phyloP scores from a whole-genome alignment of 2,888 invertebrate genomes.

The Phortica magna region DNA sequence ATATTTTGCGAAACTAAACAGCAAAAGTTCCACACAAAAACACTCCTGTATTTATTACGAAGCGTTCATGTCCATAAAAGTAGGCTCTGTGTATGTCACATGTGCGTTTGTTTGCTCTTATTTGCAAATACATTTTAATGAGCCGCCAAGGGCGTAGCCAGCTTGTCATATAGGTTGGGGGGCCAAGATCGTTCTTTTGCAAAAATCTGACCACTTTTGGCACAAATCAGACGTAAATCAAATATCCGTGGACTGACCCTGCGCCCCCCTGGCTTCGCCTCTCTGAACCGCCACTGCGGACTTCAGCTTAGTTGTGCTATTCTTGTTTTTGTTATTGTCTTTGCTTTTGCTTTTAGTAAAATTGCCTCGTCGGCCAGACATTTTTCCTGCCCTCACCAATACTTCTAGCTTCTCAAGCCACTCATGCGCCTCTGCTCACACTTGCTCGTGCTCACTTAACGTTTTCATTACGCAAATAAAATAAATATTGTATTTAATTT shows the following conservation, averaged over 20 bases:
- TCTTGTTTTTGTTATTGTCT: background rate
- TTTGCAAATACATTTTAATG: background rate
- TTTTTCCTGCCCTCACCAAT: background rate
- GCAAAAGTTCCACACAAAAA: background rate
- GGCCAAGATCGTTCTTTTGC: too few species aligned
- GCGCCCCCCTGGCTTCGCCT: too few species aligned
- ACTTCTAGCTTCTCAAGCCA: background rate
- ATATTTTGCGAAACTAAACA: background rate
- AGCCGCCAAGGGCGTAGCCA: too few species aligned
- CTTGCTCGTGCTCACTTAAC: background rate
- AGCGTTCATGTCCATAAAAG: background rate
- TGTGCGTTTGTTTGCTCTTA: background rate
- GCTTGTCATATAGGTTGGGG: too few species aligned
- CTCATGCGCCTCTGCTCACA: background rate
- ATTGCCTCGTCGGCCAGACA: slow-evolving; percentile 38
- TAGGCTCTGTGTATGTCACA: background rate
- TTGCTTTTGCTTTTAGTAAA: slow-evolving; percentile 39
- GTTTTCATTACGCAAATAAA: slow-evolving; percentile 11
- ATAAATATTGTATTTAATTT: slow-evolving; percentile 46
- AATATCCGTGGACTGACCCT: too few species aligned
- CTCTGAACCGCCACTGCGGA: background rate
- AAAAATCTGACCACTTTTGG: too few species aligned
- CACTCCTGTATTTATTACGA: background rate
- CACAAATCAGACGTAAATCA: too few species aligned
- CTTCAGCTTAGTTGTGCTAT: background rate